Base-by-base conservation (phyloP, 1,140 invertebrate genomes). In the Pomacea maculata region DNA sequence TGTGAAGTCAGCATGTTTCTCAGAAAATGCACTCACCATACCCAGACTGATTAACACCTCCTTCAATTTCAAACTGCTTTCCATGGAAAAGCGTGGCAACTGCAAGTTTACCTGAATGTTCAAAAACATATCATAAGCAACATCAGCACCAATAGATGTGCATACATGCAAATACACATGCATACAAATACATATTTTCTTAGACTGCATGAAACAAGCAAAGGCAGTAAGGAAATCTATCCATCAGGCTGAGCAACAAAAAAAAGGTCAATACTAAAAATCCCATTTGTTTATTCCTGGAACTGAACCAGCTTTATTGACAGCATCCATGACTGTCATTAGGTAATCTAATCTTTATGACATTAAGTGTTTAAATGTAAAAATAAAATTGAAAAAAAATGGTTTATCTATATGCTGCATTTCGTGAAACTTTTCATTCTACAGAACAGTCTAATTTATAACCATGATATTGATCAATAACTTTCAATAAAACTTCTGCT, bases 81-180 rank as follows among this genome's bases (percentile, higher is more conserved):
- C 93, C 0, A 96, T 85, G 83, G 94, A 93, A 93, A 96, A 94
- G 84, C 93, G 93, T 3, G 95, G 52, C 1, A 21, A 21, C 21
- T 45, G 8, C 72, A 74, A 21, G 52, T 12, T 21, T 17, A 74
- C 34, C 29, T 21, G 1, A 52, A 45, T 34, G 29, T 54, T 21
- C 34, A 12, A 34, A 73, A 21, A 5, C 1, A 52, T 52, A 25
- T 25, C 12, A 7, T 0, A 25, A 45, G 0, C 25, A 11, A 15
- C 11, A 21, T 25, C 14, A 25, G 15, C n/a, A 25, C 68, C 25
- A 15, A 71, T 21, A 25, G 8, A 25, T 15, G 14, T 52, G 71
- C 29, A 73, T 11, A 73, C 29, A 73, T 29, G 5, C 71, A 73
- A 10, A 73, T 29, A 45, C 71, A 19, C 71, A 73, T 3, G 71